Base-by-base conservation (phyloP, 1,140 invertebrate genomes). In the Drosophila lowei region DNA sequence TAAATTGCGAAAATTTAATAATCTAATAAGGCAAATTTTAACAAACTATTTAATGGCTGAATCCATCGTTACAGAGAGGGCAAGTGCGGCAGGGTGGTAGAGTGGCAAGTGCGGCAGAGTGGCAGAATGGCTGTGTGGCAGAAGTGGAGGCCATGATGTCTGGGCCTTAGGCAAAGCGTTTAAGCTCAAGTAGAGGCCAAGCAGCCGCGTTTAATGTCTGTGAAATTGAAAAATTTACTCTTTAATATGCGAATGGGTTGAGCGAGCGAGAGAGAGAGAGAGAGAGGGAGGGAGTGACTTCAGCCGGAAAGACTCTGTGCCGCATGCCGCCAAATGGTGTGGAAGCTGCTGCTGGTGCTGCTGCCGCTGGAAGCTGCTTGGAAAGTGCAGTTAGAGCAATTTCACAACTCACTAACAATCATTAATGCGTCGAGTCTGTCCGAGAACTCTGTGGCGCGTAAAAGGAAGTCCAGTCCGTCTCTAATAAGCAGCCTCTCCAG, bases 331-430 rank as follows among this genome's bases (percentile, higher is more conserved):
- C 68, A 85, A 85, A 85, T 85, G 81, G 72, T 81, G 81, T 85
- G 81, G 81, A 85, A 86, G 80, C 77, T 76, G 68, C 47, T 57
- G 68, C 28, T 57, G 54, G 18, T 63, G 63, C 63, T 77, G 76
- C 23, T 18, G 56, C 25, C 52, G 57, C 15, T 43, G 63, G 23
- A 61, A 58, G 41, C 71, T 52, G 67, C 81, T 84, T 71, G 72
- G 2, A 72, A 81, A 86, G 81, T 86, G 81, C 83, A 86, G 81
- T 86, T 86, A 88, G 74, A 88, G 83, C 83, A 86, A 86, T 86
- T 86, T 86, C 83, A 86, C 83, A 86, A 88, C 83, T 88, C 84
- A 88, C 83, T 86, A 86, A 88, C 83, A 86, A 79, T 86, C 83
- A 86, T 86, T 86, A 86, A 86, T 88, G 83, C 83, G 84, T 88